These are phyloP conservation scores for Megaceryle alcyon DNA, from an alignment of 2,797 vertebrate species.

Conservation along the genomic window DNA sequence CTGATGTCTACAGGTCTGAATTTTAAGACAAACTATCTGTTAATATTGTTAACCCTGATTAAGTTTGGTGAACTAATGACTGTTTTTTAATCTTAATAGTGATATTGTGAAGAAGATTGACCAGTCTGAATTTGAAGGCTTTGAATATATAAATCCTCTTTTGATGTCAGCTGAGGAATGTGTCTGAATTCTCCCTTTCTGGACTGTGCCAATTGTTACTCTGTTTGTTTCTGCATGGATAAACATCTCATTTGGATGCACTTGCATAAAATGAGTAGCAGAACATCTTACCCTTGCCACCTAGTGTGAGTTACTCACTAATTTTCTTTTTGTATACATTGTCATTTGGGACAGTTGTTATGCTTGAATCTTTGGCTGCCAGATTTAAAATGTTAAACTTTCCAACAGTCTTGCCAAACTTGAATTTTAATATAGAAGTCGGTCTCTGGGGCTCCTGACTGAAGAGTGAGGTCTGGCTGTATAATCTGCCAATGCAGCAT, in stretches of 20 bases:
- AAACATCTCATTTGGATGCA: constrained; percentile 55
- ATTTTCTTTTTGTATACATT: constrained; percentile 40
- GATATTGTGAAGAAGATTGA: constrained; percentile 98
- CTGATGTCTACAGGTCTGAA: not conserved
- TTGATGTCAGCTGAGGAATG: constrained; percentile 98
- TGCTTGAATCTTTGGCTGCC: not conserved
- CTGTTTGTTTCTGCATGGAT: constrained; percentile 71
- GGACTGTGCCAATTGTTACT: constrained; percentile 66
- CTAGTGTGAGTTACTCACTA: not conserved
- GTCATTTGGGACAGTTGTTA: constrained; percentile 1
- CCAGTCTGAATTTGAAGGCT: constrained; percentile 98
- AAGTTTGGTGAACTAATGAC: constrained; percentile 17
- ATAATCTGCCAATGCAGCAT: not conserved
- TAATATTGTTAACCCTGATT: not conserved
- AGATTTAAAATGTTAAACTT: constrained; percentile 21
- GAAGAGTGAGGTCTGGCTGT: not conserved
- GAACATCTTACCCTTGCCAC: constrained; percentile 53
- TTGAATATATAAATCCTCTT: constrained; percentile 98
- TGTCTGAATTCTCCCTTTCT: constrained; percentile 81
- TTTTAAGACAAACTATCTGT: not conserved
- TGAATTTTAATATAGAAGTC: not conserved
- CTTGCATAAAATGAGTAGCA: constrained; percentile 38
- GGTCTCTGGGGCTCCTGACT: not conserved
- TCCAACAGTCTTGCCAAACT: constrained; percentile 55
- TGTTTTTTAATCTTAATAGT: constrained; percentile 75